These are phyloP conservation scores for Halotydeus destructor DNA, from an alignment of 1,140 invertebrate species.

Conservation along the genomic window DNA sequence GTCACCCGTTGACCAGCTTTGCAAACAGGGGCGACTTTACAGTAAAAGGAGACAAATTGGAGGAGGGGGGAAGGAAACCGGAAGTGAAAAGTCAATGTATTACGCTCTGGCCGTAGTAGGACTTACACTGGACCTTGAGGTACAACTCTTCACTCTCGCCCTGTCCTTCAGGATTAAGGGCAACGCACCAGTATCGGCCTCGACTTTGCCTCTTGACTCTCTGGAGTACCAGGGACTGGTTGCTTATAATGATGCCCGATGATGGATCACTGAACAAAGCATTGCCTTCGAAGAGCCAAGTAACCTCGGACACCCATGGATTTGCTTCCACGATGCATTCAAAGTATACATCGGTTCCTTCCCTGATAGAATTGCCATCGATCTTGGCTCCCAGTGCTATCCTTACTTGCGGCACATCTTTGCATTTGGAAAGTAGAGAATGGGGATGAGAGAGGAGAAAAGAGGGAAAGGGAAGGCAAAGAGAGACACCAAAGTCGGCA, in stretches of 20 bases:
- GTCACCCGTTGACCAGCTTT: conserved; percentile 40
- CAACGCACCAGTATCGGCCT: conserved; percentile 53
- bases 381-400: conserved; percentile 26
- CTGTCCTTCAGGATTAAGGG: conserved; percentile 66
- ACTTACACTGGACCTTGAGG: conserved; percentile 73
- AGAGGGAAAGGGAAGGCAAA: neutral
- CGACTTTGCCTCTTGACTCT: conserved; percentile 18
- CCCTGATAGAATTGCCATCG: conserved; percentile 50
- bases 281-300: conserved; percentile 16
- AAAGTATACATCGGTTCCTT: conserved; percentile 66
- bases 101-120: too few relatives aligned
- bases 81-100: too few relatives aligned
- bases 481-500: neutral
- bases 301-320: conserved; percentile 17
- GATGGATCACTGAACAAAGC: conserved; percentile 22
- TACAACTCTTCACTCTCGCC: conserved; percentile 56
- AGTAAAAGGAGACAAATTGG: too few relatives aligned
- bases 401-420: conserved; percentile 7
- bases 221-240: conserved; percentile 35
- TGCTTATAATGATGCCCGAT: conserved; percentile 52
- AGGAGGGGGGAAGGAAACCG: too few relatives aligned
- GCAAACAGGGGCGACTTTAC: conserved; percentile 39
- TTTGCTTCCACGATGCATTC: conserved; percentile 38
- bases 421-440: neutral
- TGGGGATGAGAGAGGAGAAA: neutral